These are phyloP conservation scores for Acronicta alni DNA, from an alignment of 2,888 invertebrate genomes.

Conservation along the genomic window DNA sequence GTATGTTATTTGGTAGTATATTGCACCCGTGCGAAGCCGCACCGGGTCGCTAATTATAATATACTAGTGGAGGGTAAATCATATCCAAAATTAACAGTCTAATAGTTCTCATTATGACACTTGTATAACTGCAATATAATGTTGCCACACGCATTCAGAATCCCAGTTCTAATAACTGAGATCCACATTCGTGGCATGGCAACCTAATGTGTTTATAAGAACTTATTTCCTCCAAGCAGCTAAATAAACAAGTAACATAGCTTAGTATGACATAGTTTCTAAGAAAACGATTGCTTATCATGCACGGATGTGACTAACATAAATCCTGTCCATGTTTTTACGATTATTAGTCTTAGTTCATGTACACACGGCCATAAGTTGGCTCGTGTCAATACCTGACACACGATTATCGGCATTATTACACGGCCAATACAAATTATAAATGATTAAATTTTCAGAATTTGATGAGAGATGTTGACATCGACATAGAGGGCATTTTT, in stretches of 20 bases:
- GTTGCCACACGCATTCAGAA: conserved; percentile 24
- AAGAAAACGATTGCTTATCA: conserved; percentile 69
- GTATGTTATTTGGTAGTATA: too few relatives aligned
- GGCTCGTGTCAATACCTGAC: conserved; percentile 22
- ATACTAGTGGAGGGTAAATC: too few relatives aligned
- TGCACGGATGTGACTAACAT: conserved; percentile 70
- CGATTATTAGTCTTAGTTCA: conserved; percentile 46
- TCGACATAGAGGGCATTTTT: too few relatives aligned
- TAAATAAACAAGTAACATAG: conserved; percentile 51
- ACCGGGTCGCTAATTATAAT: too few relatives aligned
- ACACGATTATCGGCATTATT: conserved; percentile 17
- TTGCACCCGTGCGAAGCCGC: too few relatives aligned
- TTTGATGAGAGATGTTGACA: conserved; percentile 19
- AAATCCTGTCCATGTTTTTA: conserved; percentile 63
- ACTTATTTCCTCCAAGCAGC: conserved; percentile 56
- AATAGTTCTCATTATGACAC: conserved; percentile 1
- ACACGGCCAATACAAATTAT: conserved; percentile 14
- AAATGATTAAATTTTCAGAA: conserved; percentile 1
- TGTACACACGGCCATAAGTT: conserved; percentile 32
- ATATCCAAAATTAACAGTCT: too few relatives aligned
- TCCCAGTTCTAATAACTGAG: conserved; percentile 43
- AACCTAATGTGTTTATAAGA: conserved; percentile 58
- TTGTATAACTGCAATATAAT: conserved; percentile 38
- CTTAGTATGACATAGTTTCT: conserved; percentile 64
- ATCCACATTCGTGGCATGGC: conserved; percentile 22